phyloP scores from a whole-genome alignment of 2,888 invertebrate species.

The Neoitamus cyanurus region DNA sequence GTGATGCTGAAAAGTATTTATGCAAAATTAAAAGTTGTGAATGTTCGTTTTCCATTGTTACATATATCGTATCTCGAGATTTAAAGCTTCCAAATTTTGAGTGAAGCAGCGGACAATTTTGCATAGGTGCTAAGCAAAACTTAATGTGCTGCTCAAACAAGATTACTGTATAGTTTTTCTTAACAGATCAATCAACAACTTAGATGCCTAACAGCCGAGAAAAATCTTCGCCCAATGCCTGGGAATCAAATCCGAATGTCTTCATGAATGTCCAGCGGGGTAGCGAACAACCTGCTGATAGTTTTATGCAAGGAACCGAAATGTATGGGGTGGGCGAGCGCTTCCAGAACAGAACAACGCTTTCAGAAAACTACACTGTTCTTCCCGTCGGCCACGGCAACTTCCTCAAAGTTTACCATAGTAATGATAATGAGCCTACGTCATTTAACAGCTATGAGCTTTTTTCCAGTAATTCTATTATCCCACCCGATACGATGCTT shows the following conservation, averaged over 20 bases:
- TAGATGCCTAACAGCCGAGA: slow-evolving; percentile 15
- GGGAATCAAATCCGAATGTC: neutral
- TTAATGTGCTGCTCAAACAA: neutral
- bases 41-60: neutral
- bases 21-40: neutral
- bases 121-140: neutral
- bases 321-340: neutral
- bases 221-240: neutral
- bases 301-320: neutral
- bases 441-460: slow-evolving; percentile 63
- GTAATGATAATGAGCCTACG: slow-evolving; percentile 52
- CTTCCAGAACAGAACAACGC: slow-evolving; percentile 47
- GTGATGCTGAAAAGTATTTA: neutral
- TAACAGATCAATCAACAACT: neutral
- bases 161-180: neutral
- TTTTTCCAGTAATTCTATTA: slow-evolving; percentile 62
- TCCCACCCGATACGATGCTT: slow-evolving; percentile 55
- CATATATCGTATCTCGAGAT: neutral
- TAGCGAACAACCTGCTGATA: neutral
- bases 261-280: neutral
- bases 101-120: neutral
- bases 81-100: neutral
- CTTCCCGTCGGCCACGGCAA: slow-evolving; percentile 64
- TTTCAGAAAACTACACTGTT: slow-evolving; percentile 63
- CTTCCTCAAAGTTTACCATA: slow-evolving; percentile 65